Percentiles rank a stretch among this genome's conserved stretches.
These are phyloP conservation scores for Picus viridis DNA, from an alignment of 2,797 vertebrate species.

Conservation along the genomic window DNA sequence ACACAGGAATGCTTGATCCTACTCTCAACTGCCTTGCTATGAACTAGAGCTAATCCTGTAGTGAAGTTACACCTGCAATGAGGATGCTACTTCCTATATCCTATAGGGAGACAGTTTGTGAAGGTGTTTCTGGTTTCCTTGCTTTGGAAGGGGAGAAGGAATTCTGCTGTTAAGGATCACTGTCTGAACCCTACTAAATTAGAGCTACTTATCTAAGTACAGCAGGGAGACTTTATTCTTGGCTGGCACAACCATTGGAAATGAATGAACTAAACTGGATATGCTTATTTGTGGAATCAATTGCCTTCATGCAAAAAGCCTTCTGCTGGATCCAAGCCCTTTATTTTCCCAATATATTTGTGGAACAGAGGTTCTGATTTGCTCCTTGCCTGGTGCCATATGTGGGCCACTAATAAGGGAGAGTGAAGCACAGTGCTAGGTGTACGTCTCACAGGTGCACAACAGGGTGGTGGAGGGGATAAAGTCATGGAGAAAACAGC, in stretches of 20 bases:
- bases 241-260: not conserved
- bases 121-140: conserved; percentile 28
- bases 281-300: not conserved
- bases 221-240: not conserved
- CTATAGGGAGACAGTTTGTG: not conserved
- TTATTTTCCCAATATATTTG: not conserved
- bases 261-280: not conserved
- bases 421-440: not conserved
- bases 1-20: not conserved
- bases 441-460: not conserved
- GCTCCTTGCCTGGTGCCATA: not conserved
- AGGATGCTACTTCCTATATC: not conserved
- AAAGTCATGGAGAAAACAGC: not conserved
- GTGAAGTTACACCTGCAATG: not conserved
- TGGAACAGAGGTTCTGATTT: not conserved
- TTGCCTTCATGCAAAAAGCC: not conserved
- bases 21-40: not conserved
- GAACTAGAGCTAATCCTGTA: not conserved
- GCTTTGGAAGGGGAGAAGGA: conserved; percentile 18
- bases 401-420: not conserved
- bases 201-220: not conserved
- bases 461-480: not conserved
- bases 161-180: not conserved
- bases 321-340: not conserved
- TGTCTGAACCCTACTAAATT: conserved; percentile 37